Evolutionary conservation across 2,797 vertebrate species (phyloP).

Genomic region (Acanthopagrus latus): DNA sequence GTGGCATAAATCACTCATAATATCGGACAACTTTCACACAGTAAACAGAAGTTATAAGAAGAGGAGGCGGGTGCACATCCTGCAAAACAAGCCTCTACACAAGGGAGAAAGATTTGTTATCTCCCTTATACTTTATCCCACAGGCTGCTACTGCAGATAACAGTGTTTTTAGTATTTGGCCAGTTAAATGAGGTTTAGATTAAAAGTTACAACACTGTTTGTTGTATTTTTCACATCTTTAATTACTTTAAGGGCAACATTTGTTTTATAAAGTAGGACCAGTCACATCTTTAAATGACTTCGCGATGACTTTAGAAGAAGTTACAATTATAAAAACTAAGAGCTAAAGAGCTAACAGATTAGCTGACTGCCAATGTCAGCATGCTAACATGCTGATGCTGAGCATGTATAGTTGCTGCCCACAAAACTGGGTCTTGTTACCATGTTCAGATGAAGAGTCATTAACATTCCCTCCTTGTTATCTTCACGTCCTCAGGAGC

Average conservation of each 20-base stretch:
- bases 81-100: conserved; percentile 13
- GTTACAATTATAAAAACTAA: background rate
- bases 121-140: conserved; percentile 7
- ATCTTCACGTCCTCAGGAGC: too few relatives aligned
- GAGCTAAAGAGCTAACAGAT: too few relatives aligned
- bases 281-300: background rate
- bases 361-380: background rate
- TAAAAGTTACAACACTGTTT: background rate
- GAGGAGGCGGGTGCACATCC: conserved; percentile 20
- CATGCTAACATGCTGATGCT: background rate
- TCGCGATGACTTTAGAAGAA: background rate
- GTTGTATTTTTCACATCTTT: background rate
- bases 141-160: conserved; percentile 18
- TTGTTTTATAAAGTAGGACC: background rate
- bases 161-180: conserved; percentile 3
- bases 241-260: background rate
- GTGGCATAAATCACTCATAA: conserved; percentile 54
- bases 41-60: conserved; percentile 38
- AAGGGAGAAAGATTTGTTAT: conserved; percentile 20
- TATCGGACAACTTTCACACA: conserved; percentile 45
- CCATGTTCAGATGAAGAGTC: background rate
- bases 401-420: background rate
- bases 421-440: too few relatives aligned
- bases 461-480: too few relatives aligned
- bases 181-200: conserved; percentile 4